Evolutionary conservation across 2,113 vertebrate species (phyloP).

Genomic region (Suncus etruscus): DNA sequence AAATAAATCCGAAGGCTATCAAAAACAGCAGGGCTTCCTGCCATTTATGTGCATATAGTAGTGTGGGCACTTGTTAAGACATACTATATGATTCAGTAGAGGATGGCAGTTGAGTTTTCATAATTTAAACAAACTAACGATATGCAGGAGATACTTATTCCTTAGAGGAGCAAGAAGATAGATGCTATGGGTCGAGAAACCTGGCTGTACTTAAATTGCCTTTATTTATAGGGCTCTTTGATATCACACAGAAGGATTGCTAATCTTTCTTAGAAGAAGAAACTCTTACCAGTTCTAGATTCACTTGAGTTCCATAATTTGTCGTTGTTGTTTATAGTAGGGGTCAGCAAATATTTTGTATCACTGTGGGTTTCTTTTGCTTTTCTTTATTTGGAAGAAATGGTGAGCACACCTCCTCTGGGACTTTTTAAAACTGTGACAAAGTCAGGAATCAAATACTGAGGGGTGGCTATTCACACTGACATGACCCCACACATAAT

Average conservation of each 20-base stretch:
- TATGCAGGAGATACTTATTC: not conserved
- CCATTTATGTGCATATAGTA: not conserved
- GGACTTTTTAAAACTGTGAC: not conserved
- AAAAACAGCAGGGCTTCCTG: not conserved
- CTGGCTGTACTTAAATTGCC: not conserved
- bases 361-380: not conserved
- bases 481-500: not conserved
- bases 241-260: not conserved
- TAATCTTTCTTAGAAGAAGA: constrained; percentile 21
- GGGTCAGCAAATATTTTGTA: not conserved
- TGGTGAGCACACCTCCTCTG: too few relatives aligned
- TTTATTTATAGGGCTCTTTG: not conserved
- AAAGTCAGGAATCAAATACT: not conserved
- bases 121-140: not conserved
- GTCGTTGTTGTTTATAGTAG: not conserved
- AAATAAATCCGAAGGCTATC: not conserved
- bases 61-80: not conserved
- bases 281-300: not conserved
- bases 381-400: not conserved
- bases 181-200: not conserved
- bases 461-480: not conserved
- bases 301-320: not conserved
- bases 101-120: not conserved
- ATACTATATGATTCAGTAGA: not conserved
- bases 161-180: not conserved